Conservation (phyloP, 2,113 vertebrate genomes). For the Proterorhinus semilunaris region DNA sequence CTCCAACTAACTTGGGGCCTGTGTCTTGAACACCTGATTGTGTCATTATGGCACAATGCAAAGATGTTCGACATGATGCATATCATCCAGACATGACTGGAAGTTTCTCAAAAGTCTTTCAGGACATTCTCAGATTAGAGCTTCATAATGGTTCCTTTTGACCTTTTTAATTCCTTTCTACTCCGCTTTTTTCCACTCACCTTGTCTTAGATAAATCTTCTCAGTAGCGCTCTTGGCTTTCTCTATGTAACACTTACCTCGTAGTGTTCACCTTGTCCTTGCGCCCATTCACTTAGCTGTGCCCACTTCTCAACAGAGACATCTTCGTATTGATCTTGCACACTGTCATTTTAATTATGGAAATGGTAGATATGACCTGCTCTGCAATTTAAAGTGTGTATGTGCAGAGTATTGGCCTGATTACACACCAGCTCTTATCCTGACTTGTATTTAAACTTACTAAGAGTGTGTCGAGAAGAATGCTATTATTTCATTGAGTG, state of each 20-base stretch:
- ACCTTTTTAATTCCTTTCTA: constrained; percentile 16
- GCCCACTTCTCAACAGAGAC: constrained; percentile 82
- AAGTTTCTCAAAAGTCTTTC: background rate
- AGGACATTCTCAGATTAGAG: constrained; percentile 5
- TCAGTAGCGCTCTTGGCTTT: constrained; percentile 66
- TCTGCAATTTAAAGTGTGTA: constrained; percentile 71
- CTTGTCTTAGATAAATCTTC: constrained; percentile 85
- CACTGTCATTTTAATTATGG: constrained; percentile 92
- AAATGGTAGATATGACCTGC: constrained; percentile 85
- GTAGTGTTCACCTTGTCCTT: constrained; percentile 56
- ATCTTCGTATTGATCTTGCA: constrained; percentile 90
- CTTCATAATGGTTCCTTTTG: constrained; percentile 7
- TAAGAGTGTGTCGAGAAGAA: constrained; percentile 46
- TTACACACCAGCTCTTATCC: constrained; percentile 18
- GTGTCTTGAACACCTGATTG: background rate
- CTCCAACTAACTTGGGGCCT: background rate
- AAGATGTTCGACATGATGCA: background rate
- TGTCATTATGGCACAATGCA: background rate
- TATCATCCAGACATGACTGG: background rate
- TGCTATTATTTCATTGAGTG: constrained; percentile 57
- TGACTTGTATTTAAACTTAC: constrained; percentile 49
- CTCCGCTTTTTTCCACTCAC: constrained; percentile 73
- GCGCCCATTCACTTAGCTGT: constrained; percentile 57
- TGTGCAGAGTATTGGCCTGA: constrained; percentile 10
- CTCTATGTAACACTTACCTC: constrained; percentile 5